Conservation (phyloP, 2,888 invertebrate species). For the Hyposoter dolosus region DNA sequence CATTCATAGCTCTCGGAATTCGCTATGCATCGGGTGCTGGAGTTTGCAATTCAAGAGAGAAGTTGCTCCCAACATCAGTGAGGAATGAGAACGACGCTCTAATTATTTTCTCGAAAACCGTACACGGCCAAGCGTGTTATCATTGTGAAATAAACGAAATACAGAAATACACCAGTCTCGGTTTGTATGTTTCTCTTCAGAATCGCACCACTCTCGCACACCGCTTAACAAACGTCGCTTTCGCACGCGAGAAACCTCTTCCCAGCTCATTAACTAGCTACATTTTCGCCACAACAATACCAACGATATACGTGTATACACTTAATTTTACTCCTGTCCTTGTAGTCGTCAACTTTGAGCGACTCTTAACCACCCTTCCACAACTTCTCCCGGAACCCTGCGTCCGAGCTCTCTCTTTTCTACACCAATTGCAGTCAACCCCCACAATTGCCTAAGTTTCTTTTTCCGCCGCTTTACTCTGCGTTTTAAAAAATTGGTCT, state of each 20-base stretch:
- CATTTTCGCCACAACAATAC: slow-evolving; percentile 25
- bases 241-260: slow-evolving; percentile 60
- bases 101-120: slow-evolving; percentile 65
- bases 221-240: slow-evolving; percentile 58
- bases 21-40: slow-evolving; percentile 37
- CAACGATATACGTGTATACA: not conserved
- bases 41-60: slow-evolving; percentile 54
- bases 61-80: slow-evolving; percentile 58
- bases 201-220: slow-evolving; percentile 47
- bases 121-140: not conserved
- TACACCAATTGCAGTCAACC: slow-evolving; percentile 60
- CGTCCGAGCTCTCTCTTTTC: slow-evolving; percentile 28
- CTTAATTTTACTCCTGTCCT: slow-evolving; percentile 27
- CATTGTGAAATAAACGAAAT: slow-evolving; percentile 23
- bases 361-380: slow-evolving; percentile 41
- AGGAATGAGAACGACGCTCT: slow-evolving; percentile 59
- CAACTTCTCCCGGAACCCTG: slow-evolving; percentile 23
- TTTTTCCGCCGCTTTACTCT: not conserved
- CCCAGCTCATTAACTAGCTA: slow-evolving; percentile 60
- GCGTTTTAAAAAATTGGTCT: not conserved
- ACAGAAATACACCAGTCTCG: not conserved
- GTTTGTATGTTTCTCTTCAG: slow-evolving; percentile 7
- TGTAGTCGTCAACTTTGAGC: slow-evolving; percentile 38
- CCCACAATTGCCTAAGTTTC: slow-evolving; percentile 54
- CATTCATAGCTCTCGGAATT: not conserved